phyloP scores from a whole-genome alignment of 2,797 vertebrate genomes.

The Presbytis comata region DNA sequence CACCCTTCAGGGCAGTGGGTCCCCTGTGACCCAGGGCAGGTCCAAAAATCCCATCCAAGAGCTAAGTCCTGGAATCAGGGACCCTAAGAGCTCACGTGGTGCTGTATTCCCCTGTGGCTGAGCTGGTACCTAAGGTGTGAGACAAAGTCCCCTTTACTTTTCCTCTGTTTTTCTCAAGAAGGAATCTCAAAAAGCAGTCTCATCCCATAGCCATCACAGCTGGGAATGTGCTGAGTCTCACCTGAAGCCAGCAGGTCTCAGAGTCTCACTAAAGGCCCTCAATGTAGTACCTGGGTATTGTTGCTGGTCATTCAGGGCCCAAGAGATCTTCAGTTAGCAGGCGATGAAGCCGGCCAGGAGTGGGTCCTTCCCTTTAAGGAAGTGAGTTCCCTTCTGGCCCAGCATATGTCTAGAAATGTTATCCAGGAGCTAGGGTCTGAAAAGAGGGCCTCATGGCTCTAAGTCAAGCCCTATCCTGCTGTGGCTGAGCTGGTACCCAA shows the following conservation, averaged over 20 bases:
- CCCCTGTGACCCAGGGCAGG: too few species aligned
- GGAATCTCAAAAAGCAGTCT: neutral
- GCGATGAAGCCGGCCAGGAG: neutral
- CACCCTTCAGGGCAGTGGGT: too few species aligned
- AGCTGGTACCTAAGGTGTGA: neutral
- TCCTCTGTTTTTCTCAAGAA: neutral
- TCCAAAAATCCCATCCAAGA: too few species aligned
- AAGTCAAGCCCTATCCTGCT: neutral
- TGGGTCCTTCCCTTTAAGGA: neutral
- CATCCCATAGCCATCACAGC: neutral
- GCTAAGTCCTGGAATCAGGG: too few species aligned
- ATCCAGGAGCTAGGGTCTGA: neutral
- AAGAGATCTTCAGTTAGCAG: neutral
- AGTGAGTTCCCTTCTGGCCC: neutral
- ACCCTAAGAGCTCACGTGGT: too few species aligned
- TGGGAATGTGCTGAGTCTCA: neutral
- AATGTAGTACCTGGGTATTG: neutral
- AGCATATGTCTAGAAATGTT: neutral
- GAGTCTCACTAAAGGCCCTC: neutral
- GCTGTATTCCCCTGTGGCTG: too few species aligned
- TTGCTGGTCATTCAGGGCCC: neutral
- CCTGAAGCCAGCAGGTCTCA: neutral
- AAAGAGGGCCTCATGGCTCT: neutral
- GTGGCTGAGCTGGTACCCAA: neutral
- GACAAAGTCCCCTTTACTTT: neutral